phyloP scores from a whole-genome alignment of 2,113 vertebrate species.

The Rhea pennata region DNA sequence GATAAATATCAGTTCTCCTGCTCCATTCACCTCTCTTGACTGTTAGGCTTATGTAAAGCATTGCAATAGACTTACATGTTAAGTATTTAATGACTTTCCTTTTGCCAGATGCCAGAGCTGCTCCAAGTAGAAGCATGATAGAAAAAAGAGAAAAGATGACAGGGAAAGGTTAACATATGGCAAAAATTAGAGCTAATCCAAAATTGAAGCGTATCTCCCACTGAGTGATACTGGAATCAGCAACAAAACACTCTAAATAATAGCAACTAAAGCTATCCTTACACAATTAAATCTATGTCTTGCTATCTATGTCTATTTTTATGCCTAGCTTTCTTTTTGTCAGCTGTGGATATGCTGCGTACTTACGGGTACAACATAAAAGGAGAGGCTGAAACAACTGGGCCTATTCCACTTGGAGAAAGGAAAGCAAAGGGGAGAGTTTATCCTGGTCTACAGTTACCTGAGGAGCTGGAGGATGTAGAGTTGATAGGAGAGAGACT shows the following conservation, averaged over 20 bases:
- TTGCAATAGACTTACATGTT: background rate
- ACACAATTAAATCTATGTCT: background rate
- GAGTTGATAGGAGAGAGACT: background rate
- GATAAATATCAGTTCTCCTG: background rate
- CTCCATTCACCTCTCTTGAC: background rate
- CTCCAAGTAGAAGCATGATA: background rate
- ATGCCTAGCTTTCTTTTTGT: background rate
- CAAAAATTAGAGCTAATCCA: background rate
- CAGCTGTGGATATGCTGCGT: background rate
- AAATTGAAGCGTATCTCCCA: background rate
- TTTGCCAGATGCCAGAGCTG: background rate
- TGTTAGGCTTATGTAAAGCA: background rate
- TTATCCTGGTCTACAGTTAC: background rate
- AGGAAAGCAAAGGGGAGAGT: background rate
- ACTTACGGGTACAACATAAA: rapidly evolving
- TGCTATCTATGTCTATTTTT: background rate
- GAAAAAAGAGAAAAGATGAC: background rate
- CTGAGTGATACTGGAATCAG: background rate
- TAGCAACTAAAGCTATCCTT: background rate
- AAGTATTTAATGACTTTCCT: background rate
- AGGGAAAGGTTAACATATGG: background rate
- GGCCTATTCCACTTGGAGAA: background rate
- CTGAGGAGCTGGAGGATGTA: background rate
- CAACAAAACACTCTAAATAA: background rate
- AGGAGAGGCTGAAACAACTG: background rate